Base-by-base conservation (phyloP, 1,140 invertebrate species). In the Bombus superbus region DNA sequence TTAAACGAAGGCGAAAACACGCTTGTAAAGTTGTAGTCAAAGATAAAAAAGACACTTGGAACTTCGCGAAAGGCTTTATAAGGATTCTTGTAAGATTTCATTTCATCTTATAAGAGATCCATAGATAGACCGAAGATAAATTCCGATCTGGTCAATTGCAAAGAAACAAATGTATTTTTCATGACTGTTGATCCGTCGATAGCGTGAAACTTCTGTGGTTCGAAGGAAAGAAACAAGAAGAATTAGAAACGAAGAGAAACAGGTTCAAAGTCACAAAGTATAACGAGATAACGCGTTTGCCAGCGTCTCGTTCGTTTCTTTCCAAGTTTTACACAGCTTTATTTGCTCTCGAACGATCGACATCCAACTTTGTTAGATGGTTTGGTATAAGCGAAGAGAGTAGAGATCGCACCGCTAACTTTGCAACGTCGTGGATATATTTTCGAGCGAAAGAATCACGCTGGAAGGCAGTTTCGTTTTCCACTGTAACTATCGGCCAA, bases 401-500 rank as follows among this genome's bases (percentile, higher is more conserved):
- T 9, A 32, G 38, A 62, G 9, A 79, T 32, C 15, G 10, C 32
- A 1, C 11, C 6, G 25, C 2, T 62, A 35, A 42, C 32, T 69
- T 53, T 38, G 66, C 38, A 62, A 35, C 40, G 18, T 32, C 42
- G 35, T n/a, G 28, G 68, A 64, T n/a, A 38, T 68, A 28, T 62
- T 73, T 32, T 47, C 38, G n/a, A 47, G 53, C 9, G 83, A 73
- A 64, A 72, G 42, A 53, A 73, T 64, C 35, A 68, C 62, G n/a
- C 62, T 77, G 25, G 81, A 62, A 57, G 77, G 32, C 72, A 66
- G 59, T 53, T 32, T 35, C 28, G 10, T 32, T 35, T 66, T 57
- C 35, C 53, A 13, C n/a, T n/a, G 57, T 53, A 80, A 81, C 38
- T 28, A 73, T 69, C 53, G 35, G 38, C 13, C 11, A 47, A 73